These are phyloP conservation scores for Argya squamiceps DNA, from an alignment of 2,797 vertebrate genomes.

Conservation along the genomic window DNA sequence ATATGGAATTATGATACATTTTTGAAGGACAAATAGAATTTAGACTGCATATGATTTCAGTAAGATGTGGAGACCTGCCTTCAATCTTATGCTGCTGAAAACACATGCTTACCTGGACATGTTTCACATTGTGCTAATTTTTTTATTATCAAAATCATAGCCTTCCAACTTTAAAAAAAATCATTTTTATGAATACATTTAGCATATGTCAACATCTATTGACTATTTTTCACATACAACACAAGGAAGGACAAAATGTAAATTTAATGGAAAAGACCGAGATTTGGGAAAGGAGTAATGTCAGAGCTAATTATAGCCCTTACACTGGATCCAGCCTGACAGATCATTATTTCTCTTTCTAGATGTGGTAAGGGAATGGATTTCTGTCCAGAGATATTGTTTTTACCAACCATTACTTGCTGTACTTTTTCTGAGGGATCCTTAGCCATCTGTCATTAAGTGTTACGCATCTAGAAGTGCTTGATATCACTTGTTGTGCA, in stretches of 20 bases:
- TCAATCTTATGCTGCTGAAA: background rate
- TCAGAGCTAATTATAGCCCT: background rate
- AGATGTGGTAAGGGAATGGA: background rate
- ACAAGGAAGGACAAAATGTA: background rate
- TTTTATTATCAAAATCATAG: background rate
- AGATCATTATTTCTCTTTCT: background rate
- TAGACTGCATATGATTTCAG: background rate
- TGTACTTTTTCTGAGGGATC: background rate
- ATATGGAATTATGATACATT: background rate
- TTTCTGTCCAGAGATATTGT: background rate
- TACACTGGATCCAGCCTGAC: background rate
- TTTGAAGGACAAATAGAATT: background rate
- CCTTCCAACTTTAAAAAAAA: background rate
- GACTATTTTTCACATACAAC: background rate
- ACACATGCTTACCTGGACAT: background rate
- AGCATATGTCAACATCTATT: background rate
- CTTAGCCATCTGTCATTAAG: background rate
- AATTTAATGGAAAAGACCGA: background rate
- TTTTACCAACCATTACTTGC: background rate
- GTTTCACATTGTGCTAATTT: background rate
- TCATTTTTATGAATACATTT: background rate
- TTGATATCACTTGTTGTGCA: background rate
- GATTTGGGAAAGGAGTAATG: background rate
- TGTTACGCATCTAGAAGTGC: accelerated
- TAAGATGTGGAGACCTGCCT: background rate